Conservation (phyloP, 2,888 invertebrate genomes). For the Plagodis dolabraria region DNA sequence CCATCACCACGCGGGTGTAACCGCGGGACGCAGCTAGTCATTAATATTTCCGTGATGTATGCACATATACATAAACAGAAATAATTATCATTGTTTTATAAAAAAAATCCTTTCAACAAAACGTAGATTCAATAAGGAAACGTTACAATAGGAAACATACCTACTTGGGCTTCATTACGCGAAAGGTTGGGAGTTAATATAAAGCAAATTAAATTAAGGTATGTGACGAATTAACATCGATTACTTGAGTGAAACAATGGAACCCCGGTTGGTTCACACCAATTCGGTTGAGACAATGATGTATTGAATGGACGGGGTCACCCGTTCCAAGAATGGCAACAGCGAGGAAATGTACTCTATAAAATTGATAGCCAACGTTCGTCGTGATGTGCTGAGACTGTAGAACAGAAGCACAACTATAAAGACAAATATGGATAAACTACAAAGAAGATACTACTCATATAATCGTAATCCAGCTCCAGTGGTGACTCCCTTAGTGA, state of each 20-base stretch:
- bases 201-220: slow-evolving; percentile 26
- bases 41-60: too few relatives aligned
- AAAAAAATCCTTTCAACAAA: background rate
- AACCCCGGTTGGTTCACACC: slow-evolving; percentile 36
- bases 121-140: slow-evolving; percentile 2
- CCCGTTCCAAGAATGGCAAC: slow-evolving; percentile 43
- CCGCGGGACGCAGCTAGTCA: too few relatives aligned
- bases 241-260: slow-evolving; percentile 32
- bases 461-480: too few relatives aligned
- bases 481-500: too few relatives aligned
- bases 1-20: too few relatives aligned
- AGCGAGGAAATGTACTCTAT: slow-evolving; percentile 41
- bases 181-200: slow-evolving; percentile 3
- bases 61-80: too few relatives aligned
- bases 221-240: slow-evolving; percentile 25
- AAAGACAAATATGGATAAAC: slow-evolving; percentile 7
- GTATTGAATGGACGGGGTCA: slow-evolving; percentile 43
- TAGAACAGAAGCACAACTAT: slow-evolving; percentile 8
- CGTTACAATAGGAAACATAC: background rate
- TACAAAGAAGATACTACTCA: background rate
- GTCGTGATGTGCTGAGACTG: slow-evolving; percentile 16
- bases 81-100: background rate
- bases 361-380: slow-evolving; percentile 37
- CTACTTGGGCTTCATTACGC: too few relatives aligned
- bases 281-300: slow-evolving; percentile 48